These are phyloP conservation scores for Onychomys leucogaster DNA, from an alignment of 2,797 vertebrate genomes.

Conservation along the genomic window DNA sequence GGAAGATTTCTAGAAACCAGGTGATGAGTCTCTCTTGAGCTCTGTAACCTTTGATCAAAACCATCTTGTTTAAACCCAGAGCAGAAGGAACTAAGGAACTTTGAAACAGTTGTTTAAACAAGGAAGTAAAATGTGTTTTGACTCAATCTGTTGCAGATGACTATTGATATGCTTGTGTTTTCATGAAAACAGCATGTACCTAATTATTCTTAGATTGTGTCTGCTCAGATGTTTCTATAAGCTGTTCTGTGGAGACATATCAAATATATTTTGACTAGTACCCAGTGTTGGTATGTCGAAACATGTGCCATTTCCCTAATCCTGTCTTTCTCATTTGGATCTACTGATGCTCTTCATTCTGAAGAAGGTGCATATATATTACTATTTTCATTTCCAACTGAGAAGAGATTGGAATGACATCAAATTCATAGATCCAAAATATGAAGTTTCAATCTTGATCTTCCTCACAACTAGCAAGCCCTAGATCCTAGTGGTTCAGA, in stretches of 20 bases:
- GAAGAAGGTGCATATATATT: background rate
- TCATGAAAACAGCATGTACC: background rate
- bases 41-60: background rate
- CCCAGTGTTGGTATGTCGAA: background rate
- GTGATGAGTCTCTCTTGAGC: background rate
- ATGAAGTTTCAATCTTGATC: background rate
- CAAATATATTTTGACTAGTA: slow-evolving; percentile 26
- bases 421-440: background rate
- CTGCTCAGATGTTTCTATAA: background rate
- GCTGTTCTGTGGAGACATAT: background rate
- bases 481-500: background rate
- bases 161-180: background rate
- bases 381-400: background rate
- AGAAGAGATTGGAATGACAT: slow-evolving; percentile 14
- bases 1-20: background rate
- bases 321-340: slow-evolving; percentile 9
- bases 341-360: background rate
- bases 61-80: background rate
- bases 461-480: background rate
- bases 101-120: background rate
- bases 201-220: background rate
- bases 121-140: background rate
- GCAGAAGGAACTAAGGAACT: background rate
- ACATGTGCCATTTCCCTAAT: background rate
- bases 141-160: background rate